Evolutionary conservation across 2,888 invertebrate species (phyloP), one percentile per base, ranked within the genome.

Genomic region (Caenorhabditis sp.): DNA sequence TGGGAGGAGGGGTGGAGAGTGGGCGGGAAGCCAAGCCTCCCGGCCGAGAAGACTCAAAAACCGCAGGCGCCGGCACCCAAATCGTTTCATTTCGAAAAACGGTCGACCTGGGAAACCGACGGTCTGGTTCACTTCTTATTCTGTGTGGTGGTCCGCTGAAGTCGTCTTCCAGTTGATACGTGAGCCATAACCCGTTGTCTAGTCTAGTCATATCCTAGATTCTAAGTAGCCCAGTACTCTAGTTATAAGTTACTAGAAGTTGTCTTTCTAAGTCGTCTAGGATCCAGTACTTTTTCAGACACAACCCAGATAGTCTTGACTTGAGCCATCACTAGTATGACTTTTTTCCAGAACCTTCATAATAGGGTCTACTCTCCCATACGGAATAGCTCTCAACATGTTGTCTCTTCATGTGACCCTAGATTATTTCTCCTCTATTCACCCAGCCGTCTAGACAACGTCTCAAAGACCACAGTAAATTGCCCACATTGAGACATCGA

Each of bases 31-130:
- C 31, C 77, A 38, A 47, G 47, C 70, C 76, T 41, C 44, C 61
- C 35, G 44, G 31, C 6, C 26, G 31, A 44, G 54, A 31, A 56
- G 56, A 70, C 70, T 79, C 70, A 79, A 79, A 79, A 79, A 79
- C 70, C 79, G 38, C 63, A 44, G 47, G 47, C 47, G 6, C 47
- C 19, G 19, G 19, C 19, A n/a, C 44, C 19, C 47, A 47, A n/a
- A 44, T 54, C 51, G 68, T 68, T 54, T 77, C 69, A 77, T 77
- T 77, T 63, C 19, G 38, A 44, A 77, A 70, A 63, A 41, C 16
- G 16, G 58, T 66, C 66, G 61, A 61, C 14, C 69, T 51, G 19
- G 63, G 54, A 24, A 56, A 63, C 63, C 41, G 56, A 44, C 22
- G 66, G 69, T 63, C 22, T 66, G 16, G 8, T 28, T 49, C 47